These are phyloP conservation scores for Epistrophella euchroma DNA, from an alignment of 2,888 invertebrate species.

Conservation along the genomic window DNA sequence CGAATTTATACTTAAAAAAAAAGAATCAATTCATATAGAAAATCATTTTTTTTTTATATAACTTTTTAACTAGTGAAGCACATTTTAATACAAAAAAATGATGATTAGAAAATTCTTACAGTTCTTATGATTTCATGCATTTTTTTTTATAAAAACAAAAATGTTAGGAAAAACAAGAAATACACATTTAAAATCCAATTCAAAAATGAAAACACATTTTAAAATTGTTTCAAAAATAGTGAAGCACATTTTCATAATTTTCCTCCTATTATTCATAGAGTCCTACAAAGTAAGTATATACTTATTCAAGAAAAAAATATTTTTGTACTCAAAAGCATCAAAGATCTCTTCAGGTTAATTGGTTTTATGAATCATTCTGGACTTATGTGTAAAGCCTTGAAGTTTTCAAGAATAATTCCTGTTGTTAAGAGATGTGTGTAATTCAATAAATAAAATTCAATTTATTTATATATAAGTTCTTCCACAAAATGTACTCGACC, in stretches of 20 bases:
- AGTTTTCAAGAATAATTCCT: background rate
- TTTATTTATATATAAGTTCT: conserved; percentile 35
- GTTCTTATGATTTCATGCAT: too few relatives aligned
- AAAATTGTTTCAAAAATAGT: background rate
- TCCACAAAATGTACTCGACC: conserved; percentile 1
- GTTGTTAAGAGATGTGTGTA: conserved; percentile 9
- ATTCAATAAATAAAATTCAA: conserved; percentile 60
- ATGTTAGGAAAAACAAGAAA: too few relatives aligned
- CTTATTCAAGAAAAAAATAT: background rate
- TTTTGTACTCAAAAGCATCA: background rate
- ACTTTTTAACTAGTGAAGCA: too few relatives aligned
- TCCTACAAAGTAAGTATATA: too few relatives aligned
- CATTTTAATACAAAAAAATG: too few relatives aligned
- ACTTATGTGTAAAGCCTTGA: background rate
- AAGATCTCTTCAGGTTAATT: conserved; percentile 2
- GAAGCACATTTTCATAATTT: background rate
- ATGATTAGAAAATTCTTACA: too few relatives aligned
- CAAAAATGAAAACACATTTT: background rate
- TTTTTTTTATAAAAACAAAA: too few relatives aligned
- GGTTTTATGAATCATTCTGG: background rate
- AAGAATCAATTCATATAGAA: too few relatives aligned
- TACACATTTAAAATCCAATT: too few relatives aligned
- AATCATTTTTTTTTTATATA: too few relatives aligned
- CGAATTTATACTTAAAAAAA: too few relatives aligned
- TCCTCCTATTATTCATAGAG: too few relatives aligned